Base-by-base conservation (phyloP, 2,888 invertebrate species). In the Ennomos fuscantarius region DNA sequence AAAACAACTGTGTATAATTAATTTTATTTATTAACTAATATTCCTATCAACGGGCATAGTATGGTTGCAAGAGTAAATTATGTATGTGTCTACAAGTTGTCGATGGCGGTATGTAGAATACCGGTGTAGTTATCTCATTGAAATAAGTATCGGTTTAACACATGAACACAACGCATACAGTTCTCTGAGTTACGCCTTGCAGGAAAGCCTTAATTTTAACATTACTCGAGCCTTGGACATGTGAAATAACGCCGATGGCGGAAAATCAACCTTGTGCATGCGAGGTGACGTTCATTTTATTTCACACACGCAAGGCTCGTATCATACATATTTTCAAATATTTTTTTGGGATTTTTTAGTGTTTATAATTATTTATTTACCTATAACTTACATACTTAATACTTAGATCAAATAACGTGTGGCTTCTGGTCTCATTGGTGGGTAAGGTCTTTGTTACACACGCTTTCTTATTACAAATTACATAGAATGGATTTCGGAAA, bases 21-120 rank as follows among this genome's bases (percentile, higher is more conserved):
- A 85, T 89, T 88, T 88, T 89, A 89, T 90, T 91, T 90, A 91
- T 88, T 89, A 90, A 84, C 90, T 91, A 90, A 83, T 90, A 90
- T 81, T 86, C 85, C 89, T 89, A 90, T 89, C 81, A 87, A 87
- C 86, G 85, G 87, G 86, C 89, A 86, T 87, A 87, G 82, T 89
- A 91, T 86, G 89, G 86, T 84, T 87, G 86, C 84, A 88, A 90
- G 87, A 89, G 88, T 87, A 88, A 83, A 84, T 84, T 85, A 84
- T 82, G 80, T 76, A 76, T 79, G 73, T 72, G 82, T 81, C 78
- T 78, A 83, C 78, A 82, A 75, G 78, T 70, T 12, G 72, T 76
- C 77, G 81, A 78, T 82, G 79, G 79, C 73, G 75, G 76, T 68
- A 68, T 63, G 74, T 75, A 73, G 73, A 71, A 65, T 63, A 45